These are phyloP conservation scores for Hyperoplus lanceolatus DNA, from an alignment of 2,797 vertebrate genomes.

Conservation along the genomic window DNA sequence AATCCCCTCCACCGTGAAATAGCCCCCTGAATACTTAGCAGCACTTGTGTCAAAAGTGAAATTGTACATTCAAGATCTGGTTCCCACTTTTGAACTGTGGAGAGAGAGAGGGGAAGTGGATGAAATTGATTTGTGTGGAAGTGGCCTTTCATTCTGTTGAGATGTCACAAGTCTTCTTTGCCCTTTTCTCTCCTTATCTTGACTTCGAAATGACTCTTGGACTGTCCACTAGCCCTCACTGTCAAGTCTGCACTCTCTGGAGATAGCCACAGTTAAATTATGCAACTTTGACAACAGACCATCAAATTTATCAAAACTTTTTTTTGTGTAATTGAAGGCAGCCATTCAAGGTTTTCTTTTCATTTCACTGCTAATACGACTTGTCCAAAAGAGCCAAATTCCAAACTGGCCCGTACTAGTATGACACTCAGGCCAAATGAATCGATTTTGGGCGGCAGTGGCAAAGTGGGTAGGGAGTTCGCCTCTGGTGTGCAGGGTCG, in stretches of 20 bases:
- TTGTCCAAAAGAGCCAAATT: neutral
- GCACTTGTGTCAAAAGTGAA: constrained; percentile 54
- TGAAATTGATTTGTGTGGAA: constrained; percentile 35
- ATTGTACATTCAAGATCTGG: constrained; percentile 53
- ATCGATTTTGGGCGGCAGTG: too few species aligned
- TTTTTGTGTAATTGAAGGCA: neutral
- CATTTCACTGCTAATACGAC: neutral
- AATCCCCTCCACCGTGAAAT: constrained; percentile 36
- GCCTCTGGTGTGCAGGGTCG: too few species aligned
- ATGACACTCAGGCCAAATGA: neutral
- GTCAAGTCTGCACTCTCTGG: constrained; percentile 1
- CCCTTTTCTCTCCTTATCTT: constrained; percentile 42
- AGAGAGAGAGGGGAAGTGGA: constrained; percentile 25
- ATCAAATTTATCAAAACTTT: neutral
- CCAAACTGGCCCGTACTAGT: neutral
- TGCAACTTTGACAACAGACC: constrained; percentile 21
- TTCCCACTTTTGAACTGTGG: constrained; percentile 52
- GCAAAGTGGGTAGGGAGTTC: too few species aligned
- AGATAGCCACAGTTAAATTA: constrained; percentile 7
- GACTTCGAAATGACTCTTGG: constrained; percentile 53
- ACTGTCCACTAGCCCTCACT: constrained; percentile 49
- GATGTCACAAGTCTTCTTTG: constrained; percentile 45
- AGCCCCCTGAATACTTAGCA: constrained; percentile 46
- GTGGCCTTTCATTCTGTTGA: constrained; percentile 48
- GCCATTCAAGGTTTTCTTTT: neutral